Conservation (phyloP, 2,888 invertebrate species). For the Cataglyphis albicans region DNA sequence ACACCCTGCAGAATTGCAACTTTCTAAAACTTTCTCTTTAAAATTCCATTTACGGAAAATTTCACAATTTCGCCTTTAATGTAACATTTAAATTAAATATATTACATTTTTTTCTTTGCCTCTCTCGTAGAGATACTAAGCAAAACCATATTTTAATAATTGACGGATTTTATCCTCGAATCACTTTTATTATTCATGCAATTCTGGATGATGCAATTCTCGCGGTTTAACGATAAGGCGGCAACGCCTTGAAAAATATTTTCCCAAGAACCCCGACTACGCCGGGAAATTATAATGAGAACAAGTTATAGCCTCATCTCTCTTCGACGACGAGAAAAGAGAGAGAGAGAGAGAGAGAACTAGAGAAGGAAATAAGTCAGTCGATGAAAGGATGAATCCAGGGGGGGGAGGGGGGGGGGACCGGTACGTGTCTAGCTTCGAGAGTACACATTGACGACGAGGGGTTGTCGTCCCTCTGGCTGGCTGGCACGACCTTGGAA, state of each 20-base stretch:
- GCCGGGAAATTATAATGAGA: constrained; percentile 2
- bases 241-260: constrained; percentile 4
- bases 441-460: constrained; percentile 36
- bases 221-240: background rate
- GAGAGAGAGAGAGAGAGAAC: too few relatives aligned
- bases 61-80: background rate
- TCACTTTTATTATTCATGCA: background rate
- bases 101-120: background rate
- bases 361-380: constrained; percentile 2
- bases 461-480: constrained; percentile 40
- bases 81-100: too few relatives aligned
- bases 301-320: background rate
- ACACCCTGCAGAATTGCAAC: background rate
- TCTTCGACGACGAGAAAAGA: background rate
- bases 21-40: background rate
- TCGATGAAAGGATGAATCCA: background rate
- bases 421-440: constrained; percentile 56
- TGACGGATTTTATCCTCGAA: constrained; percentile 9
- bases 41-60: background rate
- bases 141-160: background rate
- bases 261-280: background rate
- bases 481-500: constrained; percentile 56
- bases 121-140: background rate
- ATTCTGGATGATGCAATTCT: constrained; percentile 10
- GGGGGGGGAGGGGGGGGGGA: constrained; percentile 16